Evolutionary conservation across 2,797 vertebrate species (phyloP).

Genomic region (Simalia tracyae): DNA sequence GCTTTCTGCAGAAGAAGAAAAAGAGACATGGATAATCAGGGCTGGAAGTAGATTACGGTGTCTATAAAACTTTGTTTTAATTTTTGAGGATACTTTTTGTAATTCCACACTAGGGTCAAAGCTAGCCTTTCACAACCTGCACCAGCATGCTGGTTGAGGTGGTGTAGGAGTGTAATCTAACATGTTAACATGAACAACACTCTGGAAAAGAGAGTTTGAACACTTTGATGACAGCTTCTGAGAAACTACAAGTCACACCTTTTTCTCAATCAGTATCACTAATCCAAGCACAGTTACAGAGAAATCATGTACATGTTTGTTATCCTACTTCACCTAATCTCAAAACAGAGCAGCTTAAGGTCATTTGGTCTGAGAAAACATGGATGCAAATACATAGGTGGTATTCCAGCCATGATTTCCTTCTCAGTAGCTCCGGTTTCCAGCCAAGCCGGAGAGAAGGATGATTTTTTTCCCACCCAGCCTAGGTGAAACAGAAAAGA

Average conservation of each 20-base stretch:
- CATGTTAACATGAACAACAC: background rate
- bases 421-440: too few relatives aligned
- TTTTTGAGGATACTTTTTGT: too few relatives aligned
- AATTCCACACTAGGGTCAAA: background rate
- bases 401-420: background rate
- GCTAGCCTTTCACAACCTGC: background rate
- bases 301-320: background rate
- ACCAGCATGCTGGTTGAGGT: background rate
- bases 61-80: background rate
- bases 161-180: background rate
- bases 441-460: background rate
- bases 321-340: background rate
- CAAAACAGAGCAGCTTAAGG: background rate
- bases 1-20: conserved; percentile 5
- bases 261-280: background rate
- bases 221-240: background rate
- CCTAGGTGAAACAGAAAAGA: background rate
- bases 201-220: background rate
- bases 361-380: background rate
- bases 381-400: background rate
- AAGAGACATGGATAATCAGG: background rate
- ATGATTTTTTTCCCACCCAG: too few relatives aligned
- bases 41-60: background rate
- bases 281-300: background rate
- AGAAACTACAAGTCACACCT: background rate